These are phyloP conservation scores for Gymnothorax javanicus DNA, from an alignment of 2,797 vertebrate genomes.

Conservation along the genomic window DNA sequence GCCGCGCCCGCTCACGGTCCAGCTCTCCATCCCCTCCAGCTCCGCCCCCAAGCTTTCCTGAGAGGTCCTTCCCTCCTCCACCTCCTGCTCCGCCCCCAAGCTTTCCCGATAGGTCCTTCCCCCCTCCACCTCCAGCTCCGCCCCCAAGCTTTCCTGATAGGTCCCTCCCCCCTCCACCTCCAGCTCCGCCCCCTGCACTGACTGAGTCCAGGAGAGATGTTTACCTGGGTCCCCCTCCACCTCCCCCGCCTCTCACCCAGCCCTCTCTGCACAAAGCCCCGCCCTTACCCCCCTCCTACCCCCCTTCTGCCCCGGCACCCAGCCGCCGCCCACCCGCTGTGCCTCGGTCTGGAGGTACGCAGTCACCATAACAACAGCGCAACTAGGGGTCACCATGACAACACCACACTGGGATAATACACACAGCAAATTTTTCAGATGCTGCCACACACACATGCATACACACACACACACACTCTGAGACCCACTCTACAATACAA, in stretches of 20 bases:
- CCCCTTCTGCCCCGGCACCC: conserved; percentile 69
- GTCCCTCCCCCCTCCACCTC: conserved; percentile 41
- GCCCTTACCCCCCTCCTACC: conserved; percentile 72
- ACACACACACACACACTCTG: no score
- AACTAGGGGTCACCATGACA: background rate
- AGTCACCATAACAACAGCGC: background rate
- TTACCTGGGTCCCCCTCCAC: conserved; percentile 61
- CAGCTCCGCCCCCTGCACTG: conserved; percentile 59
- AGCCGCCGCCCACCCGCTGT: conserved; percentile 73
- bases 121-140: conserved; percentile 45
- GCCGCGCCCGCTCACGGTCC: conserved; percentile 49
- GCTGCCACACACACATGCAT: no score
- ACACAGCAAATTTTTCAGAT: no score
- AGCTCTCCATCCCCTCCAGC: conserved; percentile 41
- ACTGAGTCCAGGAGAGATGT: conserved; percentile 50
- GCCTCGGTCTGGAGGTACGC: conserved; percentile 67
- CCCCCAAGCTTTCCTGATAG: conserved; percentile 53
- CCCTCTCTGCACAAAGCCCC: conserved; percentile 73
- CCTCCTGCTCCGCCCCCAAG: conserved; percentile 40
- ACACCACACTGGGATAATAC: background rate
- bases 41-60: conserved; percentile 32
- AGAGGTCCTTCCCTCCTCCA: conserved; percentile 28
- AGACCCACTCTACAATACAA: no score
- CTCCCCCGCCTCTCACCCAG: conserved; percentile 46
- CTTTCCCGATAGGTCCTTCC: conserved; percentile 29